phyloP scores from a whole-genome alignment of 2,113 vertebrate species.

The Spea multiplicata region DNA sequence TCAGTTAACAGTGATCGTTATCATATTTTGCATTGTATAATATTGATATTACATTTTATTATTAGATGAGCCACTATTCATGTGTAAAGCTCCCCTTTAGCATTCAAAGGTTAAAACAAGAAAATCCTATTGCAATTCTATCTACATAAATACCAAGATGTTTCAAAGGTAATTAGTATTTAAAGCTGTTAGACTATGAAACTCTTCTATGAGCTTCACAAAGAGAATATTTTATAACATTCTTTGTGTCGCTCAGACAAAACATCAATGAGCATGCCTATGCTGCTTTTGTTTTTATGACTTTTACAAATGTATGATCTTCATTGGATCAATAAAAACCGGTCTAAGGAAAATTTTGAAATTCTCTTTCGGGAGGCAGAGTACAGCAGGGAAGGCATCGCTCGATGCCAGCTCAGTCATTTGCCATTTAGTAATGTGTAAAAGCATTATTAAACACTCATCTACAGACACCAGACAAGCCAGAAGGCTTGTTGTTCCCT shows the following conservation, averaged over 20 bases:
- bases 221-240: constrained; percentile 42
- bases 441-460: too few species aligned
- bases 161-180: neutral
- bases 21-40: neutral
- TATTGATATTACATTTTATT: neutral
- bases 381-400: neutral
- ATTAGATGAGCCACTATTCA: too few species aligned
- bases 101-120: neutral
- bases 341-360: constrained; percentile 16
- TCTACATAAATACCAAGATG: neutral
- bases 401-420: constrained; percentile 21
- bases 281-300: constrained; percentile 37
- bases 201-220: neutral
- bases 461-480: too few species aligned
- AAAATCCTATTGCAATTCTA: neutral
- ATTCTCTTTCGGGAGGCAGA: constrained; percentile 14
- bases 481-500: too few species aligned
- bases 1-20: too few species aligned
- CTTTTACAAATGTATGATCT: constrained; percentile 44
- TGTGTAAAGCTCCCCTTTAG: too few species aligned
- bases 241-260: constrained; percentile 7
- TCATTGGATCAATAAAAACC: constrained; percentile 33
- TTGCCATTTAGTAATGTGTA: too few species aligned
- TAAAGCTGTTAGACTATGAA: constrained; percentile 4
- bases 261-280: constrained; percentile 38